phyloP scores from a whole-genome alignment of 2,113 vertebrate species.

The Myotis davidii region DNA sequence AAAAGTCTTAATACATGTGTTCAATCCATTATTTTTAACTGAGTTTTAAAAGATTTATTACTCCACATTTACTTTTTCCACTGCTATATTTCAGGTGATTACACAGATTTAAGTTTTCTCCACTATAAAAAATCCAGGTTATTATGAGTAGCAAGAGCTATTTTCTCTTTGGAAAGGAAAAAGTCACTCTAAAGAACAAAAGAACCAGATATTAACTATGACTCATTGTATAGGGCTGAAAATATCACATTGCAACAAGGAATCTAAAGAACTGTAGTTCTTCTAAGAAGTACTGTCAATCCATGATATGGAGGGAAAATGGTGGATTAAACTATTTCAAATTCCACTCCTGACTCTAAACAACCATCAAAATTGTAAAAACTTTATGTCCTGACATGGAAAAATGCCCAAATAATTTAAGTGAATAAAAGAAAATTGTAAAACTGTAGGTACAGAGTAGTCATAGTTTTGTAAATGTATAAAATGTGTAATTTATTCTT shows the following conservation, averaged over 20 bases:
- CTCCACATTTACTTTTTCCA: neutral
- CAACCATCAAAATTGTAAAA: neutral
- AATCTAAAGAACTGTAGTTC: neutral
- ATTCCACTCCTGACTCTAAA: neutral
- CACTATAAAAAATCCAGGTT: neutral
- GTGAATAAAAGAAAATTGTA: neutral
- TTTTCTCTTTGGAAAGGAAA: neutral
- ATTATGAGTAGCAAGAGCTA: neutral
- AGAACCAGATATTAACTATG: neutral
- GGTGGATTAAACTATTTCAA: neutral
- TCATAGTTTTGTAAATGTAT: neutral
- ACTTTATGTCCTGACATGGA: neutral
- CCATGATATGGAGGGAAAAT: neutral
- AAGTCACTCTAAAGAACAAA: neutral
- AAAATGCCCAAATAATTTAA: slow-evolving; percentile 14
- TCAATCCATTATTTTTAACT: slow-evolving; percentile 32
- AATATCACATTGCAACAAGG: neutral
- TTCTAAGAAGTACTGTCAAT: neutral
- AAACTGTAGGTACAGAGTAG: neutral
- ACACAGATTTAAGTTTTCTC: neutral
- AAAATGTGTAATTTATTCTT: neutral
- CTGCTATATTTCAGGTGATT: neutral
- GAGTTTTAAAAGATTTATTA: neutral
- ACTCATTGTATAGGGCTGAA: neutral
- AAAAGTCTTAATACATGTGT: neutral